Base-by-base conservation (phyloP, 2,797 vertebrate species). In the Astyanax mexicanus region DNA sequence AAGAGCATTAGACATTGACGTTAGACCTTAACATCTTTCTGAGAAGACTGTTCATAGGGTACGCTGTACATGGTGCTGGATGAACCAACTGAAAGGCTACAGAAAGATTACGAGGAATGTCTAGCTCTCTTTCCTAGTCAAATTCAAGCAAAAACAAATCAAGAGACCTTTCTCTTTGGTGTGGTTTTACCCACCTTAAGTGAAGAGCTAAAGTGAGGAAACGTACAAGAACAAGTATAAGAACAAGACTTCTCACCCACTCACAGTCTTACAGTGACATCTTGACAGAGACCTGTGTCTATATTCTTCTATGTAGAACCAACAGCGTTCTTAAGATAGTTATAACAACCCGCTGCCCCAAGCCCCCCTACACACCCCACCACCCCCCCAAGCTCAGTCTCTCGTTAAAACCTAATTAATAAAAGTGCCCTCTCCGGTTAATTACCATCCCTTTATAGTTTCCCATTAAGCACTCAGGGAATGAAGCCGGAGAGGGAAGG, bases 381-480 rank as follows among this genome's bases (percentile, higher is more conserved):
- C 51, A 76, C 69, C 68, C 29, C 51, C 78, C 69, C 68, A 32
- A 74, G 52, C 60, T n/a, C 79, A 80, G 80, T 86, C 85, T 87
- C 86, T 88, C 73, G 86, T 84, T 90, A 84, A 85, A 73, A 80
- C 71, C 87, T 89, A 88, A 91, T 92, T 91, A 90, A 89, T 88
- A 88, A 86, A 88, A 86, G 82, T 86, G 86, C 74, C 86, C 88
- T 89, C 85, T 75, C 70, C 78, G 85, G 88, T 89, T 91, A 92
- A 90, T 91, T 91, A 88, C 85, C 84, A 88, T 72, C 88, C 86
- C 65, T 88, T 92, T 88, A 92, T 90, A 91, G 89, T 84, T 80
- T 81, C 86, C 84, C 75, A 75, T 78, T 78, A 72, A 82, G 78
- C 80, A 74, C 85, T 80, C 70, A 68, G 86, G 86, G 62, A 85